Percentiles rank a stretch among this genome's conserved stretches.
phyloP scores from a whole-genome alignment of 1,140 invertebrate species.

The Goniozus legneri region DNA sequence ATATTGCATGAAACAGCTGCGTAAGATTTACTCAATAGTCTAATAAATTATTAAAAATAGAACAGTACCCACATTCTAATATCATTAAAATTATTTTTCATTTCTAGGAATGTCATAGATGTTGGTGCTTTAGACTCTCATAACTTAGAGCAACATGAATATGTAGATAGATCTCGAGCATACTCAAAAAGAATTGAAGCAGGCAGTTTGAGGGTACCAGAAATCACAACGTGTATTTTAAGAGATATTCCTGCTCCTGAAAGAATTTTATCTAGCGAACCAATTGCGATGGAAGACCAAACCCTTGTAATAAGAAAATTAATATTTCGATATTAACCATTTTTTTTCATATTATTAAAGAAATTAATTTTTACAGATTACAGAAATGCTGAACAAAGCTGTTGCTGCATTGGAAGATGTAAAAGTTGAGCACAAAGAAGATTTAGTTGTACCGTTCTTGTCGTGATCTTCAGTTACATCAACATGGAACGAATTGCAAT shows the following conservation, averaged over 20 bases:
- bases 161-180: conserved; percentile 68
- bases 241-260: conserved; percentile 62
- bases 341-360: conserved; percentile 30
- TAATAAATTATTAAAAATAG: conserved; percentile 21
- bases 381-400: conserved; percentile 62
- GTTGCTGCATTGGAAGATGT: conserved; percentile 66
- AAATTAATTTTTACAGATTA: conserved; percentile 59
- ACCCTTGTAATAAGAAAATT: conserved; percentile 54
- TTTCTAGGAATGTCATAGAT: conserved; percentile 77
- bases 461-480: conserved; percentile 37
- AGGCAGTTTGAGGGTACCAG: conserved; percentile 47
- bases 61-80: neutral
- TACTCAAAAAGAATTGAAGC: conserved; percentile 64
- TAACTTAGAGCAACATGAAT: conserved; percentile 76
- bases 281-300: conserved; percentile 54
- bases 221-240: conserved; percentile 49
- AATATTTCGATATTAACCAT: conserved; percentile 5
- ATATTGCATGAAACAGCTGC: conserved; percentile 85
- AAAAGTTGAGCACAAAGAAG: conserved; percentile 77
- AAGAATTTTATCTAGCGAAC: conserved; percentile 54
- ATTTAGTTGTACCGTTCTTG: conserved; percentile 74
- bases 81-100: conserved; percentile 9
- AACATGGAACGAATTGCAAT: conserved; percentile 11
- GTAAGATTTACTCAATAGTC: no score
- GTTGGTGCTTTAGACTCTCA: conserved; percentile 76